Conservation (phyloP, 2,888 invertebrate species). For the Parnassius smintheus region DNA sequence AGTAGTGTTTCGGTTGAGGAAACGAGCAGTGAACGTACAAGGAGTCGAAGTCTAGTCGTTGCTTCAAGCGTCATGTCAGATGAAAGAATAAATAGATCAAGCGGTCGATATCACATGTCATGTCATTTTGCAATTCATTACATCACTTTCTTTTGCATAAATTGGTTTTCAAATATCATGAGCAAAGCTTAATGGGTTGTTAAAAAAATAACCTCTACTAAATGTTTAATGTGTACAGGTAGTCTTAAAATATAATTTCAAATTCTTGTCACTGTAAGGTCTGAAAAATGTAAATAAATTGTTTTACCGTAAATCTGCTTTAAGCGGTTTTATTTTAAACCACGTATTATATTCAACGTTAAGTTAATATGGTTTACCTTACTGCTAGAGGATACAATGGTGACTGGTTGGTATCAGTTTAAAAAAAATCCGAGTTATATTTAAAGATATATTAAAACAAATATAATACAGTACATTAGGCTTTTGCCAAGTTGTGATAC, state of each 20-base stretch:
- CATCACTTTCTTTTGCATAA: background rate
- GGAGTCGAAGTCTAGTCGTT: conserved; percentile 80
- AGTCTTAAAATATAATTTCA: background rate
- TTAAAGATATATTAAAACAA: too few relatives aligned
- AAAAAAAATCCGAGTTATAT: too few relatives aligned
- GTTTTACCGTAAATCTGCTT: background rate
- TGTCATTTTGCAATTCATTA: background rate
- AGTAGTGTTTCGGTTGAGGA: conserved; percentile 67
- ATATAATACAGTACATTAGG: too few relatives aligned
- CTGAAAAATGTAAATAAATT: background rate
- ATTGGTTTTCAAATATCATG: conserved; percentile 1
- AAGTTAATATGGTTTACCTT: too few relatives aligned
- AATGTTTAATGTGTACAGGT: background rate
- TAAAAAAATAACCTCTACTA: background rate
- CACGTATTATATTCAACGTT: too few relatives aligned
- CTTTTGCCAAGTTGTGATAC: too few relatives aligned
- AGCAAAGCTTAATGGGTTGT: conserved; percentile 2
- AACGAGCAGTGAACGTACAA: conserved; percentile 60
- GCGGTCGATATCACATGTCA: conserved; percentile 46
- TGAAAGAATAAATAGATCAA: conserved; percentile 67
- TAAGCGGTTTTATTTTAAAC: too few relatives aligned
- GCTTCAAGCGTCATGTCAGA: conserved; percentile 86
- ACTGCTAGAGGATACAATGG: too few relatives aligned
- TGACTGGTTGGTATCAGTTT: too few relatives aligned
- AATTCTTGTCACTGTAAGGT: background rate